Conservation (phyloP, 2,113 vertebrate genomes). For the Ailuropoda melanoleuca region DNA sequence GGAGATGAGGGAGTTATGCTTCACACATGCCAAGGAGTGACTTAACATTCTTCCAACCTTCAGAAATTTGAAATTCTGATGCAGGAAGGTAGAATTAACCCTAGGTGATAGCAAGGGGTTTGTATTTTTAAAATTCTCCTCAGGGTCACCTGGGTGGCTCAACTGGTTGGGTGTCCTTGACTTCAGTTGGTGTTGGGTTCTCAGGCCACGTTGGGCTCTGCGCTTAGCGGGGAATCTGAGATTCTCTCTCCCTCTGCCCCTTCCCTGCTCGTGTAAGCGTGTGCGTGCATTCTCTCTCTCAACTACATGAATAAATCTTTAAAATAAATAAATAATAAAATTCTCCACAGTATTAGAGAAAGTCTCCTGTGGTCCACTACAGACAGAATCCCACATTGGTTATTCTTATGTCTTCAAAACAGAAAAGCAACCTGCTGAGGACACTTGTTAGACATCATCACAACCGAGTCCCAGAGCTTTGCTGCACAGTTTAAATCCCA, state of each 20-base stretch:
- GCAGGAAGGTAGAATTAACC: not conserved
- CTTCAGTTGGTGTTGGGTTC: too few species aligned
- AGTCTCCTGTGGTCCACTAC: not conserved
- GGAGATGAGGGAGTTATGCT: not conserved
- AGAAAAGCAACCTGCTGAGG: not conserved
- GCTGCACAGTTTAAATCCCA: not conserved
- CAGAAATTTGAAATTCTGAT: not conserved
- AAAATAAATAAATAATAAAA: not conserved
- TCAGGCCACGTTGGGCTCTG: too few species aligned
- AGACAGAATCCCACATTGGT: not conserved
- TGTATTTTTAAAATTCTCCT: not conserved
- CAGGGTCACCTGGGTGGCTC: too few species aligned
- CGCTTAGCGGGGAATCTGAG: too few species aligned
- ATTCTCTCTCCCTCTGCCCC: too few species aligned
- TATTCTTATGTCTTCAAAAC: too few species aligned
- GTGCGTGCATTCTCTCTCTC: not conserved
- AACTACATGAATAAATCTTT: not conserved
- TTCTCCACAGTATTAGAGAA: not conserved
- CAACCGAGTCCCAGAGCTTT: fast-evolving
- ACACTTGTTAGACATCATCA: not conserved
- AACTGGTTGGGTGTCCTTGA: too few species aligned
- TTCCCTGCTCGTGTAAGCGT: too few species aligned
- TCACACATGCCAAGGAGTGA: not conserved
- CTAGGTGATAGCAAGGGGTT: not conserved
- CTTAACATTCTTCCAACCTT: not conserved